Evolutionary conservation across 2,113 vertebrate genomes (phyloP).

Genomic region (Nothocercus nigrocapillus): DNA sequence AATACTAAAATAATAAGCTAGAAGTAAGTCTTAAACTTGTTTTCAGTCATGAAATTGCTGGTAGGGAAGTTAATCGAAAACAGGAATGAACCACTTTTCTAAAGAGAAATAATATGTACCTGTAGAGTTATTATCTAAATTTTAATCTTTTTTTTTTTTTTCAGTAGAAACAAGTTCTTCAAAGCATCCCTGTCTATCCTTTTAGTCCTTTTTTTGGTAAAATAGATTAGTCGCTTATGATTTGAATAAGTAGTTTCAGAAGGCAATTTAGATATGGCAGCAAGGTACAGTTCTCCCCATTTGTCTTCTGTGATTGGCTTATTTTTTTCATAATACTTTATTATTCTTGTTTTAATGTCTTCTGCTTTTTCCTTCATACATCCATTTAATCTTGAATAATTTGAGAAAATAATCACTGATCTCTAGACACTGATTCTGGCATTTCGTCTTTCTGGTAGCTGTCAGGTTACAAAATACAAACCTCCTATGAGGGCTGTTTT

Average conservation of each 20-base stretch:
- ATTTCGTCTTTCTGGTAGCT: background rate
- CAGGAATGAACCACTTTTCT: background rate
- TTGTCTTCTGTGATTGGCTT: background rate
- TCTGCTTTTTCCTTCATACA: conserved; percentile 20
- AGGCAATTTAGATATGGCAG: background rate
- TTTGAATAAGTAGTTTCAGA: background rate
- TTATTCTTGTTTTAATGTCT: background rate
- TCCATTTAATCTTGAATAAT: conserved; percentile 38
- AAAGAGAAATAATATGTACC: background rate
- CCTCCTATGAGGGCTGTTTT: background rate
- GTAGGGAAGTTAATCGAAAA: background rate
- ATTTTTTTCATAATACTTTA: background rate
- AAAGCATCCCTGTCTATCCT: background rate
- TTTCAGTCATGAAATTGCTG: background rate
- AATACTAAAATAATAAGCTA: background rate
- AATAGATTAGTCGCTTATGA: background rate
- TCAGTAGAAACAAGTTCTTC: background rate
- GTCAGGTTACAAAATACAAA: background rate
- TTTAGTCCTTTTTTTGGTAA: background rate
- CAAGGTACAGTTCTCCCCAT: background rate
- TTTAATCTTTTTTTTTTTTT: background rate
- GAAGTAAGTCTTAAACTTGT: background rate
- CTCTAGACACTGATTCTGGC: conserved; percentile 29
- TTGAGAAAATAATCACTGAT: conserved; percentile 14
- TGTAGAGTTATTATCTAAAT: background rate